These are phyloP conservation scores for Apantesis nais DNA, from an alignment of 2,888 invertebrate genomes.

Conservation along the genomic window DNA sequence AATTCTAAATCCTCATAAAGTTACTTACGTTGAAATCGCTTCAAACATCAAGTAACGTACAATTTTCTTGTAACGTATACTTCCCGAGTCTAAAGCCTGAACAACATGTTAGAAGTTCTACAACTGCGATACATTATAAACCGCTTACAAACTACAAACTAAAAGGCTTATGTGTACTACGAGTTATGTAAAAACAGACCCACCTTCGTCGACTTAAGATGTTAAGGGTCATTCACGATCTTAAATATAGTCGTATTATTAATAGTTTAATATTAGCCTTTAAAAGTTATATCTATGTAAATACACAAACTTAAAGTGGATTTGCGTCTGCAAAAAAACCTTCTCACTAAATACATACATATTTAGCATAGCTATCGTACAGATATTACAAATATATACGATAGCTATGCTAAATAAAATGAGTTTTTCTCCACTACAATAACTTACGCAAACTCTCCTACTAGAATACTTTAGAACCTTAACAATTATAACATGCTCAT, in stretches of 20 bases:
- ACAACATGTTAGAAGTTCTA: conserved; percentile 29
- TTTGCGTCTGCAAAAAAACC: too few species aligned
- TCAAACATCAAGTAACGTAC: neutral
- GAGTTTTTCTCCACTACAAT: too few species aligned
- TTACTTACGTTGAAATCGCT: neutral
- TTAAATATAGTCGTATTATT: too few species aligned
- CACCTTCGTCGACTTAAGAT: neutral
- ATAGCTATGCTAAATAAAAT: too few species aligned
- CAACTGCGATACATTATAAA: conserved; percentile 32
- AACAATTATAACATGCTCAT: neutral
- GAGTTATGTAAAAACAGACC: conserved; percentile 9
- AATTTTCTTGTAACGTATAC: conserved; percentile 9
- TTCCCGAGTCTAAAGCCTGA: neutral
- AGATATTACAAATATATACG: too few species aligned
- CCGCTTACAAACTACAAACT: conserved; percentile 22
- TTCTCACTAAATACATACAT: too few species aligned
- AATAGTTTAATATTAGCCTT: neutral
- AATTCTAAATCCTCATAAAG: neutral
- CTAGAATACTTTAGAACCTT: neutral
- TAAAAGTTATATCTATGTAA: neutral
- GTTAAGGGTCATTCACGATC: neutral
- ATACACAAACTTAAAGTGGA: neutral
- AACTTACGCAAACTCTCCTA: neutral
- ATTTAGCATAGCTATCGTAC: too few species aligned
- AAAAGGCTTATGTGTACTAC: neutral